phyloP scores from a whole-genome alignment of 2,888 invertebrate genomes.

The Lissonota sp. region DNA sequence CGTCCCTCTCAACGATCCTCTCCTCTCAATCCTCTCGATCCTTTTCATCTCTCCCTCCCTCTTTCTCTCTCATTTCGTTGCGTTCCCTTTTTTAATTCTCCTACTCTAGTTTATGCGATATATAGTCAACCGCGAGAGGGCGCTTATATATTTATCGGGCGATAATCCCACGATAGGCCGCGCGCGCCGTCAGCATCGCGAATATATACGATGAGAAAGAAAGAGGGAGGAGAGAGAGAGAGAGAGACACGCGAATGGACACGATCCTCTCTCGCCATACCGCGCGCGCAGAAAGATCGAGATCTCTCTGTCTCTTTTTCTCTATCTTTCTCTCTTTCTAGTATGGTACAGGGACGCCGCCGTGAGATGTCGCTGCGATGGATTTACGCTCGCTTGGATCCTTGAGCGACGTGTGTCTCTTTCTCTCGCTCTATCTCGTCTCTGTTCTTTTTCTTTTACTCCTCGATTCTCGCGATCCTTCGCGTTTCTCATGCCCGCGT shows the following conservation, averaged over 20 bases:
- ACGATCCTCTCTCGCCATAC: slow-evolving; percentile 33
- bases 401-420: slow-evolving; percentile 49
- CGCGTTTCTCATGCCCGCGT: slow-evolving; percentile 8
- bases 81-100: slow-evolving; percentile 35
- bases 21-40: slow-evolving; percentile 10
- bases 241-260: slow-evolving; percentile 46
- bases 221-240: slow-evolving; percentile 37
- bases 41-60: background rate
- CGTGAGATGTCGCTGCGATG: slow-evolving; percentile 54
- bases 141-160: slow-evolving; percentile 69
- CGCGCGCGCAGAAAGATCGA: background rate
- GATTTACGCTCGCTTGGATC: slow-evolving; percentile 57
- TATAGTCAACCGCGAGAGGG: slow-evolving; percentile 20
- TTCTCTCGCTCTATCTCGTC: slow-evolving; percentile 20
- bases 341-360: slow-evolving; percentile 10
- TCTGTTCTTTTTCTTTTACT: slow-evolving; percentile 15
- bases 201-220: slow-evolving; percentile 35
- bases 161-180: slow-evolving; percentile 68
- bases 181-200: slow-evolving; percentile 43
- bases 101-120: slow-evolving; percentile 44
- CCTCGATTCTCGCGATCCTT: slow-evolving; percentile 33
- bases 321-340: too few species aligned
- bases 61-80: slow-evolving; percentile 20
- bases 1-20: slow-evolving; percentile 23
- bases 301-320: slow-evolving; percentile 1